Evolutionary conservation across 1,140 invertebrate genomes (phyloP).

Genomic region (Monomorium pharaonis): DNA sequence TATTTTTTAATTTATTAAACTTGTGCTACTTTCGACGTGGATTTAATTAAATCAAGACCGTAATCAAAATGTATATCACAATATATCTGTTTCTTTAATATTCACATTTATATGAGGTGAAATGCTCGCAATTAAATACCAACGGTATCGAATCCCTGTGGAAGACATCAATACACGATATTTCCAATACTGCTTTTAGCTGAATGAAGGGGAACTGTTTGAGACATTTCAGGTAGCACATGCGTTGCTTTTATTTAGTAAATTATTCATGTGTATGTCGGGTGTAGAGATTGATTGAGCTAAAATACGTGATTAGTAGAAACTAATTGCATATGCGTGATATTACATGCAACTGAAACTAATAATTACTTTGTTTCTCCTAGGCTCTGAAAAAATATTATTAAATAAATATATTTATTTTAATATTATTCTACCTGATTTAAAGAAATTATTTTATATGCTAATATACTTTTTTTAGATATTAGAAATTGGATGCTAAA

Average conservation of each 20-base stretch:
- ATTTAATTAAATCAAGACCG: not conserved
- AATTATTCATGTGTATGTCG: conserved; percentile 5
- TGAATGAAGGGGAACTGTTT: not conserved
- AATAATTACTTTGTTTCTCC: not conserved
- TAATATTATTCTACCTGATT: too few relatives aligned
- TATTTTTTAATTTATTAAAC: not conserved
- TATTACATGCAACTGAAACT: not conserved
- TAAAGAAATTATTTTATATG: too few relatives aligned
- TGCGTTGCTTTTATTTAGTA: not conserved
- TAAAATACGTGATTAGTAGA: not conserved
- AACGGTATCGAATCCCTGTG: not conserved
- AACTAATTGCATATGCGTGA: not conserved
- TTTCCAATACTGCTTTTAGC: conserved; percentile 6
- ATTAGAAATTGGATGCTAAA: too few relatives aligned
- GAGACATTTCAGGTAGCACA: not conserved
- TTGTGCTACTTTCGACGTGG: not conserved
- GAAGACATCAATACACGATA: conserved; percentile 23
- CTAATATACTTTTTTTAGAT: too few relatives aligned
- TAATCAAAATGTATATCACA: too few relatives aligned
- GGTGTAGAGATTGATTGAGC: not conserved
- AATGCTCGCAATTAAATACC: not conserved
- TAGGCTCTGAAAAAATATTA: too few relatives aligned
- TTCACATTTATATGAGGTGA: not conserved
- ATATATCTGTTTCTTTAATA: too few relatives aligned
- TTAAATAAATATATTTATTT: too few relatives aligned